Percentiles rank a stretch among this genome's conserved stretches.
These are phyloP conservation scores for Caenorhabditis virilis DNA, from an alignment of 2,888 invertebrate genomes.

Conservation along the genomic window DNA sequence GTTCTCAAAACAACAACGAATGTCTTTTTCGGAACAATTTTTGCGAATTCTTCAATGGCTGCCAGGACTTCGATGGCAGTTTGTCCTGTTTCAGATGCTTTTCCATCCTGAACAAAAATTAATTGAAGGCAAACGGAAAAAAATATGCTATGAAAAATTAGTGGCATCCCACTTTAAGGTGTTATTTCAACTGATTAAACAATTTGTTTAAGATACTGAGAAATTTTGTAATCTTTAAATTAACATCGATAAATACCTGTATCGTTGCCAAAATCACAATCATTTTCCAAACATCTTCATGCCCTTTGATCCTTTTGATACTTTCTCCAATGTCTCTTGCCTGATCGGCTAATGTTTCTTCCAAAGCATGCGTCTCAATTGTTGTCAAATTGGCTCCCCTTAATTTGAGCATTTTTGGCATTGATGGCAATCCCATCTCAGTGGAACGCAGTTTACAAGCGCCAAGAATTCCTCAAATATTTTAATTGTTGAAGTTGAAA, in stretches of 20 bases:
- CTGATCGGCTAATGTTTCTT: conserved; percentile 43
- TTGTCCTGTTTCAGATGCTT: conserved; percentile 53
- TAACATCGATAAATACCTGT: too few relatives aligned
- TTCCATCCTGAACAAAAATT: conserved; percentile 50
- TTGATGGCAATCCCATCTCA: conserved; percentile 34
- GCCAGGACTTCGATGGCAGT: conserved; percentile 54
- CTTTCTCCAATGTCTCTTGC: conserved; percentile 38
- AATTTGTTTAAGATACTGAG: too few relatives aligned
- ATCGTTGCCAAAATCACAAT: conserved; percentile 50
- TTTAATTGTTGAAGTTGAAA: too few relatives aligned
- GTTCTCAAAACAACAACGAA: conserved; percentile 46
- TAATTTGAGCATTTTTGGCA: conserved; percentile 43
- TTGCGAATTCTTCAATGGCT: conserved; percentile 45
- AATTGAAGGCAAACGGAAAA: too few relatives aligned
- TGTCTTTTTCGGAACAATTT: conserved; percentile 42
- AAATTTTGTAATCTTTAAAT: too few relatives aligned
- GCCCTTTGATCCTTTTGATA: conserved; percentile 30
- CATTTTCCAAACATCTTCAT: conserved; percentile 52
- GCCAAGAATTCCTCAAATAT: conserved; percentile 46
- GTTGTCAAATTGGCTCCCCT: conserved; percentile 39
- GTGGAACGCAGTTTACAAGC: conserved; percentile 46
- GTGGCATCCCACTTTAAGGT: too few relatives aligned
- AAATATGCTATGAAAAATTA: too few relatives aligned
- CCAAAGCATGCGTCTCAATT: conserved; percentile 35
- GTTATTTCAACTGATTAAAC: too few relatives aligned